Conservation (phyloP, 2,797 vertebrate species). For the Artibeus jamaicensis region DNA sequence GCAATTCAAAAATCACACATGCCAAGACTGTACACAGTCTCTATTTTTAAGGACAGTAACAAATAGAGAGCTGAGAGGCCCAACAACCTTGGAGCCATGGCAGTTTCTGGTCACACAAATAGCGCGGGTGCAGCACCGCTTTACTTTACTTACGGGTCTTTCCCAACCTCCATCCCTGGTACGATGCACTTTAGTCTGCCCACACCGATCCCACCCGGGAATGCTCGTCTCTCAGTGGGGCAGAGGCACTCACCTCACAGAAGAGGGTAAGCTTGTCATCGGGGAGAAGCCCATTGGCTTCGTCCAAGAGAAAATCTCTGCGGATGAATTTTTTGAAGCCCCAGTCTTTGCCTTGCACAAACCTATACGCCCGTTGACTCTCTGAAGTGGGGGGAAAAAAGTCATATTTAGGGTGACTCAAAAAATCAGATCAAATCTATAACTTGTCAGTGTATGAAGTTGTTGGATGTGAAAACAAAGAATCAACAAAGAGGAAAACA, state of each 20-base stretch:
- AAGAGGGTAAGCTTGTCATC: constrained; percentile 94
- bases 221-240: constrained; percentile 22
- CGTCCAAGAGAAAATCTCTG: constrained; percentile 92
- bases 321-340: constrained; percentile 95
- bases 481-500: constrained; percentile 53
- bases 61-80: not conserved
- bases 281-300: constrained; percentile 91
- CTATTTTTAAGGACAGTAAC: constrained; percentile 7
- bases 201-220: not conserved
- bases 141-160: not conserved
- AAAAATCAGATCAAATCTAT: constrained; percentile 29
- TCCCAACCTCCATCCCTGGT: not conserved
- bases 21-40: not conserved
- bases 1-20: not conserved
- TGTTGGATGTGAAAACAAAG: constrained; percentile 29
- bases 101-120: constrained; percentile 2
- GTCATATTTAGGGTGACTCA: constrained; percentile 54
- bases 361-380: constrained; percentile 91
- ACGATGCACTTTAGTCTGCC: not conserved
- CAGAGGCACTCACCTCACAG: constrained; percentile 88
- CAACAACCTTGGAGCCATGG: constrained; percentile 28
- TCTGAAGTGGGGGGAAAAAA: constrained; percentile 79
- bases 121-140: not conserved
- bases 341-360: constrained; percentile 95
- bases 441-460: constrained; percentile 2